Conservation (phyloP, 2,113 vertebrate species). For the Egretta garzetta region DNA sequence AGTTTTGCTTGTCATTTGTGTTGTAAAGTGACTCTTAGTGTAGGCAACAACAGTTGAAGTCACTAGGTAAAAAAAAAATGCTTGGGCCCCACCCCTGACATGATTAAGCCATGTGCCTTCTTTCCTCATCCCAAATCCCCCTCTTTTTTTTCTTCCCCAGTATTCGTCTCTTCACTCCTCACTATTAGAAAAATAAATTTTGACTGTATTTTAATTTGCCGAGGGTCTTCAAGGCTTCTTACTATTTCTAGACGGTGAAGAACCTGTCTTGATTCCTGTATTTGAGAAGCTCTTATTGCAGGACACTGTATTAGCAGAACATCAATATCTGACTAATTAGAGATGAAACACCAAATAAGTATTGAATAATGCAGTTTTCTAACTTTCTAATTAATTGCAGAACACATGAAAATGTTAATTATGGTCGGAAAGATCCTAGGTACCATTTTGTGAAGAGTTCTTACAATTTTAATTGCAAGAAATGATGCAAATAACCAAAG, state of each 20-base stretch:
- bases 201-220: neutral
- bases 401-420: constrained; percentile 61
- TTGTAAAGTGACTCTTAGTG: constrained; percentile 3
- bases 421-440: constrained; percentile 26
- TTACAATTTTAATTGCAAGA: constrained; percentile 42
- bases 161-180: neutral
- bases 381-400: constrained; percentile 68
- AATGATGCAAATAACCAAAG: constrained; percentile 15
- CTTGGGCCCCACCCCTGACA: neutral
- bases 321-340: constrained; percentile 54
- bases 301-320: neutral
- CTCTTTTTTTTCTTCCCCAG: neutral
- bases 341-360: constrained; percentile 37
- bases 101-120: neutral
- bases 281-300: neutral
- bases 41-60: neutral
- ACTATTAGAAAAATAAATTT: neutral
- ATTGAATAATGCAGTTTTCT: constrained; percentile 54
- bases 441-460: constrained; percentile 36
- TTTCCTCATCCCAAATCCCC: neutral
- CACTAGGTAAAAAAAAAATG: neutral
- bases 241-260: neutral
- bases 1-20: neutral
- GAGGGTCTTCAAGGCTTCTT: neutral
- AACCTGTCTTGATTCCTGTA: neutral